Evolutionary conservation across 2,888 invertebrate species (phyloP).

Genomic region (Platycheirus albimanus): DNA sequence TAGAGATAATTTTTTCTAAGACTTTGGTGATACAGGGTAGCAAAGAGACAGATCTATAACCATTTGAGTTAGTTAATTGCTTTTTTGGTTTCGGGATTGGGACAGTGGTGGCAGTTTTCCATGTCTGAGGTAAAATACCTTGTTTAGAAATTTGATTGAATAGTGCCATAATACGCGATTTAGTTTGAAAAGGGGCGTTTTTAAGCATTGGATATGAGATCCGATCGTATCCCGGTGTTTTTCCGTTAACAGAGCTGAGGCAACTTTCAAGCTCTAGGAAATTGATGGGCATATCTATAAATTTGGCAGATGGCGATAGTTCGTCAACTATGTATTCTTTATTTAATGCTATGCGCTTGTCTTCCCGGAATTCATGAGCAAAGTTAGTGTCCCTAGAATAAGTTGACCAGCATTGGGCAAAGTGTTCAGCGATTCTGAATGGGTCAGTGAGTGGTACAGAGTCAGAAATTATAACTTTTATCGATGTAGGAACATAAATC

Average conservation of each 20-base stretch:
- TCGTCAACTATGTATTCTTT: too few species aligned
- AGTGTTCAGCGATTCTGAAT: too few species aligned
- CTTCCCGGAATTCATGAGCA: too few species aligned
- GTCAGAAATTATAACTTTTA: background rate
- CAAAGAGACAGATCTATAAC: too few species aligned
- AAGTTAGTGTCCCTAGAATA: background rate
- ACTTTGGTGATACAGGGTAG: background rate
- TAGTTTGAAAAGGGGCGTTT: background rate
- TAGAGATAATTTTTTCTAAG: conserved; percentile 34
- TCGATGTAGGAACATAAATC: background rate
- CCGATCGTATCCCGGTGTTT: too few species aligned
- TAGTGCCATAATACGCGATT: background rate
- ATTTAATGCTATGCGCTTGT: too few species aligned
- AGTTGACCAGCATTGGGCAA: too few species aligned
- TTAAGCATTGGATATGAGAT: too few species aligned
- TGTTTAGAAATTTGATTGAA: conserved; percentile 17
- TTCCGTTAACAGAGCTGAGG: conserved; percentile 7
- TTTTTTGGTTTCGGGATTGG: background rate
- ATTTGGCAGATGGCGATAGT: too few species aligned
- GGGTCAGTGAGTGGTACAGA: too few species aligned
- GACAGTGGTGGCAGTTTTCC: conserved; percentile 18
- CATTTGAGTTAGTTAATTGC: conserved; percentile 24
- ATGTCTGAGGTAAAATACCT: conserved; percentile 14
- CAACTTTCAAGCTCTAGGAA: background rate
- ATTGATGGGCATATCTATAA: too few species aligned